Percentiles rank a stretch among this genome's conserved stretches.
Conservation (phyloP, 2,888 invertebrate species). For the Netelia fuscicornis region DNA sequence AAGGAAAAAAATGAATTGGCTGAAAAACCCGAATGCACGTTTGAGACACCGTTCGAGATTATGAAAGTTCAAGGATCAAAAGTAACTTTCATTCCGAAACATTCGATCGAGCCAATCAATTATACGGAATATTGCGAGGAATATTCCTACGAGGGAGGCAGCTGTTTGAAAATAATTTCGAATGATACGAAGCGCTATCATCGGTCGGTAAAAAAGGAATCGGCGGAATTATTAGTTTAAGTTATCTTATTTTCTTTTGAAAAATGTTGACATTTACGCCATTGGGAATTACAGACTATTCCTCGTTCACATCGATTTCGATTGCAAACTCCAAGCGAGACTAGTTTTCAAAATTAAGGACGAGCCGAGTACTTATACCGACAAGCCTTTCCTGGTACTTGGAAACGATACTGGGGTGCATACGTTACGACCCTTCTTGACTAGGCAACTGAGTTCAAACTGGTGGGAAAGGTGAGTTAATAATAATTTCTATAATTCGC, state of each 20-base stretch:
- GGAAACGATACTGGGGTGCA: conserved; percentile 75
- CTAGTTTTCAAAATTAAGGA: conserved; percentile 74
- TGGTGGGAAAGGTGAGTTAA: conserved; percentile 81
- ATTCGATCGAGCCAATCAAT: conserved; percentile 70
- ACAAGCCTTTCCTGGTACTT: conserved; percentile 69
- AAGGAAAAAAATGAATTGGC: conserved; percentile 54
- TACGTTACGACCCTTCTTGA: conserved; percentile 73
- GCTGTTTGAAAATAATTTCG: conserved; percentile 79
- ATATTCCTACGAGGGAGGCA: conserved; percentile 81
- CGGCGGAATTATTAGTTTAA: neutral
- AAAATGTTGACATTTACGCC: neutral
- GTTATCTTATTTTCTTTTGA: conserved; percentile 27
- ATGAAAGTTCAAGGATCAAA: conserved; percentile 69
- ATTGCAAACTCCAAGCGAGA: conserved; percentile 77
- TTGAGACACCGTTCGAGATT: conserved; percentile 77
- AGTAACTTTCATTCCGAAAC: conserved; percentile 73
- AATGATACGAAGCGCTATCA: conserved; percentile 75
- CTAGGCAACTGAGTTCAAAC: conserved; percentile 69
- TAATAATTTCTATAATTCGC: neutral
- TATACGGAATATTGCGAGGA: conserved; percentile 76
- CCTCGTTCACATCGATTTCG: conserved; percentile 77
- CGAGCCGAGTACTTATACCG: neutral
- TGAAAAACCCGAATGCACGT: conserved; percentile 72
- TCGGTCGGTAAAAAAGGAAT: conserved; percentile 73
- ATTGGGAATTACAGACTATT: conserved; percentile 76